Evolutionary conservation across 2,888 invertebrate species (phyloP).

Genomic region (Caenorhabditis zanzibari): DNA sequence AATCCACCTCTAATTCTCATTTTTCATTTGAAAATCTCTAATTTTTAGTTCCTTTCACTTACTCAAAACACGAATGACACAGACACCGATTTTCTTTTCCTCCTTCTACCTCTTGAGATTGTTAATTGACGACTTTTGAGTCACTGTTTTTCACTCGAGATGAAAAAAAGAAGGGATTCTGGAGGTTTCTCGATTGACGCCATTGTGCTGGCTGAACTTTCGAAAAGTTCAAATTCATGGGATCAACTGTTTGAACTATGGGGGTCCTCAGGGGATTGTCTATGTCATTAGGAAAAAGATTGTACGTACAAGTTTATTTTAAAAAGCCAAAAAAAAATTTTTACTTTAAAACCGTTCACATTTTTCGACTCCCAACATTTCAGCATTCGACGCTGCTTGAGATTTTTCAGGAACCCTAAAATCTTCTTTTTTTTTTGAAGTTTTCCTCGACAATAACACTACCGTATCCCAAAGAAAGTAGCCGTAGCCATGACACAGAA

Average conservation of each 20-base stretch:
- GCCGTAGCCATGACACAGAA: constrained; percentile 42
- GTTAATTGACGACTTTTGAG: not conserved
- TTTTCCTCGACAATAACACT: not conserved
- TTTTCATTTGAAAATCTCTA: not conserved
- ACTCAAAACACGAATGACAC: constrained; percentile 5
- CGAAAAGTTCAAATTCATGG: not conserved
- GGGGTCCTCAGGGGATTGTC: not conserved
- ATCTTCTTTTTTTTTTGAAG: not conserved
- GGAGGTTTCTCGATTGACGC: too few species aligned
- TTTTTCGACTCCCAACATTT: constrained; percentile 19
- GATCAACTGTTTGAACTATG: not conserved
- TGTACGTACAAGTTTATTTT: too few species aligned
- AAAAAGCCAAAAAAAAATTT: not conserved
- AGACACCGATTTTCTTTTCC: not conserved
- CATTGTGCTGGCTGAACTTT: too few species aligned
- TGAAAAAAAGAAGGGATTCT: too few species aligned
- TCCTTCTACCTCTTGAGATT: too few species aligned
- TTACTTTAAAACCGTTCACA: constrained; percentile 13
- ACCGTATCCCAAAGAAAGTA: constrained; percentile 60
- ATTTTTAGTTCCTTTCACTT: not conserved
- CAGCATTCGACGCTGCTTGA: not conserved
- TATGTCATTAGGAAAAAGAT: too few species aligned
- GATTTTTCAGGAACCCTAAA: constrained; percentile 48
- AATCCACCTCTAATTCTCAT: not conserved
- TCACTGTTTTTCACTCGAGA: too few species aligned